phyloP scores from a whole-genome alignment of 2,888 invertebrate genomes.

The Coenonympha arcania region DNA sequence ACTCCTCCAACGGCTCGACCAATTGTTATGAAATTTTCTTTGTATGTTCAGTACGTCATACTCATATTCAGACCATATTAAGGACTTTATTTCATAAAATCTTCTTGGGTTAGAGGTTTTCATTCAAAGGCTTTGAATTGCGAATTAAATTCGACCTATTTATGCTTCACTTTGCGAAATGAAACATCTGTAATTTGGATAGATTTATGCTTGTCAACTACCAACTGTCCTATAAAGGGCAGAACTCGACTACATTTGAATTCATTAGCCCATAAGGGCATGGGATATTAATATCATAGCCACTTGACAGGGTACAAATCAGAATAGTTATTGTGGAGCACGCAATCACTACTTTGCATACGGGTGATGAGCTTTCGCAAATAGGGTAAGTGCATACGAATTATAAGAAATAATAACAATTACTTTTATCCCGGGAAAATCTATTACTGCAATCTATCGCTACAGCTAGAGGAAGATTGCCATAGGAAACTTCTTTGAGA shows the following conservation, averaged over 20 bases:
- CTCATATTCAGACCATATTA: too few relatives aligned
- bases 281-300: conserved; percentile 18
- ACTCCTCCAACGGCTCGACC: too few relatives aligned
- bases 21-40: too few relatives aligned
- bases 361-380: conserved; percentile 1
- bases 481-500: too few relatives aligned
- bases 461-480: too few relatives aligned
- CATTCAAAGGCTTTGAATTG: background rate
- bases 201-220: conserved; percentile 31
- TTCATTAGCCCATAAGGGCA: conserved; percentile 31
- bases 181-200: conserved; percentile 23
- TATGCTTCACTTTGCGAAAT: conserved; percentile 3
- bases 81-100: too few relatives aligned
- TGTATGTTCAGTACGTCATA: too few relatives aligned
- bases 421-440: too few relatives aligned
- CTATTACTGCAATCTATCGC: too few relatives aligned
- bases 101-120: too few relatives aligned
- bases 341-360: background rate
- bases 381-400: background rate
- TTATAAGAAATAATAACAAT: background rate
- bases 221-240: conserved; percentile 31
- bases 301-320: conserved; percentile 11
- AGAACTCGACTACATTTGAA: conserved; percentile 34
- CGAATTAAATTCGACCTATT: background rate
- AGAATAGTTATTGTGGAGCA: conserved; percentile 2